These are phyloP conservation scores for Crotophaga sulcirostris DNA, from an alignment of 2,113 vertebrate species.

Conservation along the genomic window DNA sequence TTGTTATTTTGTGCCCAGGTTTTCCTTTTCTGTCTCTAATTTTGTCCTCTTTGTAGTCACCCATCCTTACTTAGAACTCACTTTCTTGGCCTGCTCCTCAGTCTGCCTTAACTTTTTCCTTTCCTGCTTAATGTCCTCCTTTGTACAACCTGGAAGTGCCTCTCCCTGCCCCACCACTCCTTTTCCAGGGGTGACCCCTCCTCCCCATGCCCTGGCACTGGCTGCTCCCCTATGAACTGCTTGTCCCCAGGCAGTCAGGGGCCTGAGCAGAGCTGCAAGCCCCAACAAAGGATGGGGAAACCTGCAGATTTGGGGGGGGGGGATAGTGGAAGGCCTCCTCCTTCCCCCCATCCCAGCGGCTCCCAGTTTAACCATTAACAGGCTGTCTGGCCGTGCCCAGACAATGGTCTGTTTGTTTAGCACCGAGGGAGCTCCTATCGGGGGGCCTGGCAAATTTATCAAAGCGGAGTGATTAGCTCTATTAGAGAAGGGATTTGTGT, in stretches of 20 bases:
- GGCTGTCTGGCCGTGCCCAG: slow-evolving; percentile 35
- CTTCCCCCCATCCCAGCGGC: neutral
- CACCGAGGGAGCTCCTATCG: slow-evolving; percentile 66
- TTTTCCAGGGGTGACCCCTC: neutral
- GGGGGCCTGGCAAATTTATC: slow-evolving; percentile 85
- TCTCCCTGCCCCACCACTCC: neutral
- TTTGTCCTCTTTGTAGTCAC: neutral
- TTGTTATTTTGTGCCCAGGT: neutral
- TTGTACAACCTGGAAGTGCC: neutral
- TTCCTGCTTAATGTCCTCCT: neutral
- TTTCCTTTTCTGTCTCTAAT: neutral
- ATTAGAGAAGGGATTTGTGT: slow-evolving; percentile 88
- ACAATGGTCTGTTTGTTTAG: slow-evolving; percentile 80
- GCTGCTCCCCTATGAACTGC: neutral
- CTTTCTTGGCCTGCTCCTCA: neutral
- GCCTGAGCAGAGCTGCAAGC: neutral
- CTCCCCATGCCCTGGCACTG: neutral
- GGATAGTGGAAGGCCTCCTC: neutral
- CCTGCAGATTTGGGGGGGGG: neutral
- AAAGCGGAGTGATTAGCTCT: slow-evolving; percentile 83
- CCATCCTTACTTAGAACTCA: neutral
- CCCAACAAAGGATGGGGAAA: neutral
- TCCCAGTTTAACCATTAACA: slow-evolving; percentile 82
- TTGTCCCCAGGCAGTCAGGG: neutral
- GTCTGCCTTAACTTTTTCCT: neutral